Percentiles rank a stretch among this genome's conserved stretches.
phyloP scores from a whole-genome alignment of 2,797 vertebrate species.

The Melanogrammus aeglefinus region DNA sequence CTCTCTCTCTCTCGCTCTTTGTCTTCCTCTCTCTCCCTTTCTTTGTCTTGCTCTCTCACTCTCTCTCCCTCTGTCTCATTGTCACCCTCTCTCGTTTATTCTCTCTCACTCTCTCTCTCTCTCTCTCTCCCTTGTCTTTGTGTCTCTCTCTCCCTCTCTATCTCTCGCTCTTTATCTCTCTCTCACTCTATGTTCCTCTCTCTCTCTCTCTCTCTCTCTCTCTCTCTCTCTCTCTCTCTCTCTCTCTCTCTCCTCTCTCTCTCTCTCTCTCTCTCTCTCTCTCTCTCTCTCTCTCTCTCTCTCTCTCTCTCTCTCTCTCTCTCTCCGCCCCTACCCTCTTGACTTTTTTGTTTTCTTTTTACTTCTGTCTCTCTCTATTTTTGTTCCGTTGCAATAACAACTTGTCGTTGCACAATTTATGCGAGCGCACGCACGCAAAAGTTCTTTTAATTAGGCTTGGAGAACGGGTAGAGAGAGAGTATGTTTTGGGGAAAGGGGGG shows the following conservation, averaged over 20 bases:
- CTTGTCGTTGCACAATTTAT: conserved; percentile 39
- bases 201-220: too few species aligned
- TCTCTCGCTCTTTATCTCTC: too few species aligned
- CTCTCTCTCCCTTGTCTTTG: too few species aligned
- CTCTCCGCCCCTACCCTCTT: not conserved
- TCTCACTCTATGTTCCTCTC: too few species aligned
- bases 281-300: conserved; percentile 11
- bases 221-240: too few species aligned
- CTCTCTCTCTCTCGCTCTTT: too few species aligned
- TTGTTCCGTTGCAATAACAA: conserved; percentile 42
- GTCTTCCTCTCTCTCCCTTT: too few species aligned
- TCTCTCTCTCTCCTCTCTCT: too few species aligned
- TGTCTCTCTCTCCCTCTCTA: too few species aligned
- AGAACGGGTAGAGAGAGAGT: not conserved
- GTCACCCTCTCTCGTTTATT: too few species aligned
- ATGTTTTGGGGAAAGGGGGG: not conserved
- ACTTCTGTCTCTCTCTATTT: conserved; percentile 20
- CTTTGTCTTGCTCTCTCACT: not conserved
- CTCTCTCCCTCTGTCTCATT: not conserved
- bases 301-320: conserved; percentile 7
- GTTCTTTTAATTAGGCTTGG: conserved; percentile 42
- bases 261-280: too few species aligned
- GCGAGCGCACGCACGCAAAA: conserved; percentile 18
- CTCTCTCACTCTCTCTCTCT: not conserved
- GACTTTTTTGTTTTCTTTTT: conserved; percentile 8